phyloP scores from a whole-genome alignment of 2,888 invertebrate species.

The Drosophila lacicola region DNA sequence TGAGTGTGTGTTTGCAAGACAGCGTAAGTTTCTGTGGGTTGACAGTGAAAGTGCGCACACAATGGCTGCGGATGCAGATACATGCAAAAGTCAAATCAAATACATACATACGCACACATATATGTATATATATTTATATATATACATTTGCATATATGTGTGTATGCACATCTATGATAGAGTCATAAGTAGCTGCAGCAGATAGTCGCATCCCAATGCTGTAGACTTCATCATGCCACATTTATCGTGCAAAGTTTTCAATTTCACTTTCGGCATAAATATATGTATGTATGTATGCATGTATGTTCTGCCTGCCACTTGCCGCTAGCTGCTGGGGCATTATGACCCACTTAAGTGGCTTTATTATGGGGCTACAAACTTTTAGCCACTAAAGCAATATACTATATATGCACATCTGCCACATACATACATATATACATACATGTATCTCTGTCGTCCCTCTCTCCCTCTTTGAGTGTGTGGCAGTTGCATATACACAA shows the following conservation, averaged over 20 bases:
- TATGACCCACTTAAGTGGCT: slow-evolving; percentile 83
- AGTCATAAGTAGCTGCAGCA: slow-evolving; percentile 44
- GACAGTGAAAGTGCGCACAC: slow-evolving; percentile 65
- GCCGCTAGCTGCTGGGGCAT: slow-evolving; percentile 54
- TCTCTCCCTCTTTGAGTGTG: too few relatives aligned
- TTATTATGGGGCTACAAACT: slow-evolving; percentile 81
- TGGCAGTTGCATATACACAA: slow-evolving; percentile 6
- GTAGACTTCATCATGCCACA: slow-evolving; percentile 37
- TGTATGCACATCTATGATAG: slow-evolving; percentile 14
- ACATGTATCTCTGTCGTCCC: background rate
- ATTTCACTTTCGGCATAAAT: slow-evolving; percentile 81
- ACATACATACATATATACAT: slow-evolving; percentile 6
- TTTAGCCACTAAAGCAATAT: slow-evolving; percentile 38
- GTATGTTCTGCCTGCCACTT: slow-evolving; percentile 12
- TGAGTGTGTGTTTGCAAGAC: slow-evolving; percentile 37
- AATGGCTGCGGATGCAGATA: slow-evolving; percentile 43
- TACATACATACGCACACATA: slow-evolving; percentile 9
- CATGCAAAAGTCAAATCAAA: slow-evolving; percentile 19
- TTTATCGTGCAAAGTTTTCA: slow-evolving; percentile 74
- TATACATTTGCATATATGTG: background rate
- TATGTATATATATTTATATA: slow-evolving; percentile 6
- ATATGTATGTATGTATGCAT: slow-evolving; percentile 29
- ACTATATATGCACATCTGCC: slow-evolving; percentile 27
- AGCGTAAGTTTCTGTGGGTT: slow-evolving; percentile 58
- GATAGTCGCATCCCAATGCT: slow-evolving; percentile 17